A percentile compares a stretch with the other conserved stretches of the same genome.
Evolutionary conservation across 2,888 invertebrate species (phyloP).

Genomic region (Xanthorhoe designata): DNA sequence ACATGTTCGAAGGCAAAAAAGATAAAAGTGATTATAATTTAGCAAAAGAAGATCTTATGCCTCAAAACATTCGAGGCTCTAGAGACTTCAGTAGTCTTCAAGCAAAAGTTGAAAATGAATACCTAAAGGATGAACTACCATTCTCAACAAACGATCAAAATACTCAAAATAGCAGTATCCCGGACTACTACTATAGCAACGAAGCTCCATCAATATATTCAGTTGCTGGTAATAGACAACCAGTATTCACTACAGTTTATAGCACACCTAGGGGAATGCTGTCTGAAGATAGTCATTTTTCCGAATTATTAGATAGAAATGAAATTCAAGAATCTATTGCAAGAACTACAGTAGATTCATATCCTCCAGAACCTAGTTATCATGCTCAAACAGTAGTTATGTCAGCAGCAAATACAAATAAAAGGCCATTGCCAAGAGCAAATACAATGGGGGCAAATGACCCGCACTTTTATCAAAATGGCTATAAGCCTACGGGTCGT

Average conservation of each 20-base stretch:
- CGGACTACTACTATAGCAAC: slow-evolving; percentile 77
- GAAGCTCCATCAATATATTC: slow-evolving; percentile 90
- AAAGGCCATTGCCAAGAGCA: slow-evolving; percentile 85
- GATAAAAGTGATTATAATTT: slow-evolving; percentile 68
- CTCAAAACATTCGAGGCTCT: slow-evolving; percentile 63
- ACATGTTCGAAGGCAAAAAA: slow-evolving; percentile 65
- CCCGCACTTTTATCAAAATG: slow-evolving; percentile 85
- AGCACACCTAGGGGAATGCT: slow-evolving; percentile 88
- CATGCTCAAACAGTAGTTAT: slow-evolving; percentile 85
- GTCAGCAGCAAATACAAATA: slow-evolving; percentile 68
- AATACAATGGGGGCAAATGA: slow-evolving; percentile 84
- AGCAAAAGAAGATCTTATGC: slow-evolving; percentile 58
- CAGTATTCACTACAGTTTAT: slow-evolving; percentile 90
- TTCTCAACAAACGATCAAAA: slow-evolving; percentile 62
- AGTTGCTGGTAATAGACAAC: slow-evolving; percentile 90
- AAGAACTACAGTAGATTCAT: slow-evolving; percentile 70
- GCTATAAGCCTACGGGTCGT: slow-evolving; percentile 88
- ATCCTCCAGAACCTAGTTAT: slow-evolving; percentile 85
- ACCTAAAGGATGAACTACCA: slow-evolving; percentile 63
- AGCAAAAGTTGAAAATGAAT: slow-evolving; percentile 64
- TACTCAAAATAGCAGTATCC: slow-evolving; percentile 67
- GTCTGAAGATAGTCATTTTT: slow-evolving; percentile 87
- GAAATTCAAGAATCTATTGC: slow-evolving; percentile 74
- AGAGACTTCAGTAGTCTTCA: slow-evolving; percentile 68
- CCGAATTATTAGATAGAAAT: slow-evolving; percentile 88